A percentile compares a stretch with the other conserved stretches of the same genome.
phyloP scores from a whole-genome alignment of 2,113 vertebrate species.

The Speoplatyrhinus poulsoni region DNA sequence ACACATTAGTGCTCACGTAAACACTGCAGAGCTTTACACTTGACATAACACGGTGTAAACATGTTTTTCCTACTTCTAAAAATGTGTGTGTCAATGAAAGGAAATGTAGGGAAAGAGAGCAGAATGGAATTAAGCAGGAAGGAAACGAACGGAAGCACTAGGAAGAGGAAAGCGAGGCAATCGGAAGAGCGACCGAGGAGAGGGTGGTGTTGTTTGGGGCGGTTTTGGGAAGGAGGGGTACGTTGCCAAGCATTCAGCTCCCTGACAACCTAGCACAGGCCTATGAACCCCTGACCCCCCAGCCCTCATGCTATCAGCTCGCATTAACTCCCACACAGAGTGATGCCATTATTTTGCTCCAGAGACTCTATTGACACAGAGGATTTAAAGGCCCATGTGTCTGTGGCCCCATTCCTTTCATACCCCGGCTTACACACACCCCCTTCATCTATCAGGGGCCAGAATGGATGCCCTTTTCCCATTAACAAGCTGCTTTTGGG shows the following conservation, averaged over 20 bases:
- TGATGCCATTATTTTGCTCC: slow-evolving; percentile 91
- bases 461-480: slow-evolving; percentile 34
- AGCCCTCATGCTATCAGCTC: slow-evolving; percentile 85
- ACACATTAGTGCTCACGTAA: neutral
- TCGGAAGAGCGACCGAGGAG: neutral
- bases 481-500: slow-evolving; percentile 43
- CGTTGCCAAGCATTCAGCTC: slow-evolving; percentile 80
- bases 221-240: neutral
- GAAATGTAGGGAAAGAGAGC: slow-evolving; percentile 1
- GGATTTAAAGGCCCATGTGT: slow-evolving; percentile 80
- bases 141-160: neutral
- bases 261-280: slow-evolving; percentile 81
- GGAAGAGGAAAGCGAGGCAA: neutral
- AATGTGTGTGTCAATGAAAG: neutral
- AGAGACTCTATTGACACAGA: slow-evolving; percentile 80
- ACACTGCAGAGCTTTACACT: no score
- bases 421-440: slow-evolving; percentile 68
- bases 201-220: neutral
- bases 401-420: slow-evolving; percentile 78
- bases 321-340: slow-evolving; percentile 82
- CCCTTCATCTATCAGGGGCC: slow-evolving; percentile 60
- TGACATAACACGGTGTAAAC: neutral
- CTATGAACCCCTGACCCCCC: slow-evolving; percentile 79
- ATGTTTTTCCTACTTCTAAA: neutral
- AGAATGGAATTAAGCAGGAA: neutral